Percentiles rank a stretch among this genome's conserved stretches.
phyloP scores from a whole-genome alignment of 2,888 invertebrate genomes.

The Callyntrura guangdongensis region DNA sequence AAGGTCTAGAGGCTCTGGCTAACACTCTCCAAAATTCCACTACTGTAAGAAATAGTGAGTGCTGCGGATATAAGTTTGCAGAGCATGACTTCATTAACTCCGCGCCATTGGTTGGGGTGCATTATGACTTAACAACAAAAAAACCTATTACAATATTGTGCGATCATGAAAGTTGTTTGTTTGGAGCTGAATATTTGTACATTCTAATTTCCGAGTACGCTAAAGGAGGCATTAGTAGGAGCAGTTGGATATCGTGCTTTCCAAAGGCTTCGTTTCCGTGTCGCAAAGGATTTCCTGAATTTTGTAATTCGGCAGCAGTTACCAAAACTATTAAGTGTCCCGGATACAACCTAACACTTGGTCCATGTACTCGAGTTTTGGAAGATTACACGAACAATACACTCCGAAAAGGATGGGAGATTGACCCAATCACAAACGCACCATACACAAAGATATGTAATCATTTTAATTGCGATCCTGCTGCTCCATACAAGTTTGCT shows the following conservation, averaged over 20 bases:
- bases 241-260: background rate
- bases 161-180: background rate
- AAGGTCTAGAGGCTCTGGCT: background rate
- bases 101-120: background rate
- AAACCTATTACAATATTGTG: background rate
- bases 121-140: background rate
- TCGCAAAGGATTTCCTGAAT: background rate
- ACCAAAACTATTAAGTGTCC: background rate
- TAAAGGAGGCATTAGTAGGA: background rate
- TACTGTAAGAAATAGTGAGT: background rate
- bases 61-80: too few species aligned
- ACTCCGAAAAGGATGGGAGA: background rate
- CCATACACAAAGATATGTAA: background rate
- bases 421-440: background rate
- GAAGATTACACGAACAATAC: background rate
- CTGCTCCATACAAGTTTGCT: constrained; percentile 57
- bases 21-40: background rate
- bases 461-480: background rate
- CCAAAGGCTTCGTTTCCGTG: too few species aligned
- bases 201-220: background rate
- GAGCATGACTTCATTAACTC: too few species aligned
- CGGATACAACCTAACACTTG: background rate
- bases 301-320: background rate
- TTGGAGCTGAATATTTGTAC: background rate
- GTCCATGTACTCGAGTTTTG: background rate